Percentiles rank a stretch among this genome's conserved stretches.
Evolutionary conservation across 2,797 vertebrate species (phyloP).

Genomic region (Lateolabrax maculatus): DNA sequence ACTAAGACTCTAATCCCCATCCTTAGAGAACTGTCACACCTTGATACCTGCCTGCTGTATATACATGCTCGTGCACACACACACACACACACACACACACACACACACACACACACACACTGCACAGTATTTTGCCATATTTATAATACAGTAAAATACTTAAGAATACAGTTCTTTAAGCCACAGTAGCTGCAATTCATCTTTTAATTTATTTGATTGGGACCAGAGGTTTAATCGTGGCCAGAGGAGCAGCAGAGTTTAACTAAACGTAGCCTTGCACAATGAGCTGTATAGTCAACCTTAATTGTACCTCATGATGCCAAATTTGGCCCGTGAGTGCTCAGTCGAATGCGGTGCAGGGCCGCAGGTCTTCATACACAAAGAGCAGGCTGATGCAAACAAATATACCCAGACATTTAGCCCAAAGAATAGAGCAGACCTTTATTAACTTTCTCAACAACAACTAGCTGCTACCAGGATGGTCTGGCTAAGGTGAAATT

Average conservation of each 20-base stretch:
- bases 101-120: neutral
- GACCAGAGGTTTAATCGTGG: constrained; percentile 24
- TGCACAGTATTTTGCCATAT: neutral
- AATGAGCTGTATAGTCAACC: neutral
- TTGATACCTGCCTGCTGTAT: constrained; percentile 26
- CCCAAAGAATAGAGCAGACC: neutral
- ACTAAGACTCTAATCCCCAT: constrained; percentile 38
- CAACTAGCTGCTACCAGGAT: neutral
- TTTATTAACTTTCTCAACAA: neutral
- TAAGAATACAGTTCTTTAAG: neutral
- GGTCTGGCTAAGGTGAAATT: neutral
- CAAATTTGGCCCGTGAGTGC: neutral
- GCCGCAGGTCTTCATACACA: constrained; percentile 27
- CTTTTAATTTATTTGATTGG: constrained; percentile 2
- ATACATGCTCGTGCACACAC: neutral
- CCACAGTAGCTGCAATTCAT: neutral
- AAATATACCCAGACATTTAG: constrained; percentile 5
- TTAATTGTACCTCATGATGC: neutral
- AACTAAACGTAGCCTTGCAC: neutral
- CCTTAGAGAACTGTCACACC: constrained; percentile 23
- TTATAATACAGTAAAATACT: neutral
- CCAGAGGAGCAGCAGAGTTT: neutral
- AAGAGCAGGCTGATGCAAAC: constrained; percentile 23
- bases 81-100: neutral
- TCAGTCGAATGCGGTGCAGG: constrained; percentile 41